Evolutionary conservation across 2,888 invertebrate species (phyloP).

Genomic region (Metellina segmentata): DNA sequence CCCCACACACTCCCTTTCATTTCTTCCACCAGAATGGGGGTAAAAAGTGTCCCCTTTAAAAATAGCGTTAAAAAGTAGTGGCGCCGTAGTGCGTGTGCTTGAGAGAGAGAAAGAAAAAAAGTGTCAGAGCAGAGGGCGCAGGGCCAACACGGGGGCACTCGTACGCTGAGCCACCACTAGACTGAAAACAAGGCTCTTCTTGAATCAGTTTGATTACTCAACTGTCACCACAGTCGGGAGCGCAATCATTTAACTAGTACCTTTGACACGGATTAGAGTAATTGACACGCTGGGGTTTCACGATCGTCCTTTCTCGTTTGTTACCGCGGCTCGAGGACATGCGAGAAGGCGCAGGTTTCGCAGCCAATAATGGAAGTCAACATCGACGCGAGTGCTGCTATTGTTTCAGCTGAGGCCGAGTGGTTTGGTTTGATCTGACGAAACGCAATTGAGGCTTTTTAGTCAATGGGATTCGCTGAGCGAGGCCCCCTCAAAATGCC

Average conservation of each 20-base stretch:
- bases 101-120: constrained; percentile 20
- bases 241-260: constrained; percentile 54
- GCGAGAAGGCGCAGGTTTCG: too few species aligned
- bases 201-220: constrained; percentile 51
- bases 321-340: too few species aligned
- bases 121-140: constrained; percentile 64
- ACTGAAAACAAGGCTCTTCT: constrained; percentile 52
- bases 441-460: too few species aligned
- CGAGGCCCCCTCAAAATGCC: too few species aligned
- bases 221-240: constrained; percentile 44
- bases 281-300: constrained; percentile 7
- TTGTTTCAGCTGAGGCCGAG: too few species aligned
- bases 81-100: constrained; percentile 62
- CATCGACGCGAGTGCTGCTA: too few species aligned
- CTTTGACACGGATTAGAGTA: constrained; percentile 45
- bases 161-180: constrained; percentile 31
- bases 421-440: too few species aligned
- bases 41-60: constrained; percentile 73
- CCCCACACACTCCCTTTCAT: not conserved
- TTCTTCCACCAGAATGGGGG: constrained; percentile 40
- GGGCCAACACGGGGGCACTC: constrained; percentile 43
- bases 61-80: constrained; percentile 71
- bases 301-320: not conserved
- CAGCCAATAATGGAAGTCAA: too few species aligned
- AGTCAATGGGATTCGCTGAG: too few species aligned